phyloP scores from a whole-genome alignment of 2,113 vertebrate genomes.

The Leucoraja erinaceus region DNA sequence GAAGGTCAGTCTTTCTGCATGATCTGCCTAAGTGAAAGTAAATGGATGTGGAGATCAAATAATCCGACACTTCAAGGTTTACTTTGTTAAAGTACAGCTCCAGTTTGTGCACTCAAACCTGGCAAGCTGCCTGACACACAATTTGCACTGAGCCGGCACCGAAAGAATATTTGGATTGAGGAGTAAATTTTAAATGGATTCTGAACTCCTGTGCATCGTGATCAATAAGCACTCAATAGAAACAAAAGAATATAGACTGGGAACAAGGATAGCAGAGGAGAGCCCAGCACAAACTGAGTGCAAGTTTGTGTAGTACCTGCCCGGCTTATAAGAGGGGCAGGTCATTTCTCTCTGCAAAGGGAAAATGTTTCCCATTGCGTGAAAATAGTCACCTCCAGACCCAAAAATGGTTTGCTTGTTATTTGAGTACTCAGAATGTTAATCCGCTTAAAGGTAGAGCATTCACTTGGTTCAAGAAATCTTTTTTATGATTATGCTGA shows the following conservation, averaged over 20 bases:
- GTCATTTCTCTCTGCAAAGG: background rate
- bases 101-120: background rate
- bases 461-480: background rate
- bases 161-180: background rate
- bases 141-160: background rate
- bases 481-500: background rate
- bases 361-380: background rate
- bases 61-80: conserved; percentile 22
- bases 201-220: background rate
- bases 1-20: conserved; percentile 31
- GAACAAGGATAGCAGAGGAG: background rate
- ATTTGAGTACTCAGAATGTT: background rate
- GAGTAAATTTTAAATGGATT: background rate
- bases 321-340: background rate
- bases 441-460: background rate
- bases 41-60: conserved; percentile 21
- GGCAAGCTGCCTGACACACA: conserved; percentile 17
- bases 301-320: background rate
- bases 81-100: background rate
- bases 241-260: background rate
- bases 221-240: background rate
- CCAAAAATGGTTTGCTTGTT: background rate
- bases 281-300: background rate
- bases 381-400: background rate
- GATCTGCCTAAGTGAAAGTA: background rate